These are phyloP conservation scores for Habropoda laboriosa DNA, from an alignment of 1,140 invertebrate genomes.

Conservation along the genomic window DNA sequence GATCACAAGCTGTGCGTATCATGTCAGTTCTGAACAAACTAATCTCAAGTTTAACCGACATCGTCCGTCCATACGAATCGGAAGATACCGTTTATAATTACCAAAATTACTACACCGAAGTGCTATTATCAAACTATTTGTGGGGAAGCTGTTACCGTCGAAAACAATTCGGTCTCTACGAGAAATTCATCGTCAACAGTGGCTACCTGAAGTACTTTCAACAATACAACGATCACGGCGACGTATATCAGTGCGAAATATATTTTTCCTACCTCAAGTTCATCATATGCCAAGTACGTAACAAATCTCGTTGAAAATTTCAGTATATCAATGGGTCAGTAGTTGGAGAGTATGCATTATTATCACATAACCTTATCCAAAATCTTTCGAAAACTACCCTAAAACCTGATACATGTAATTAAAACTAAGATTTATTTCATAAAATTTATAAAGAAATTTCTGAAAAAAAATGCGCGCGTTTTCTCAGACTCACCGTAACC, in stretches of 20 bases:
- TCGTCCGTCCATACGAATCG: slow-evolving; percentile 42
- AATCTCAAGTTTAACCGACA: slow-evolving; percentile 17
- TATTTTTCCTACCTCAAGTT: slow-evolving; percentile 32
- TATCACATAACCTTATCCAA: neutral
- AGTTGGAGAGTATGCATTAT: neutral
- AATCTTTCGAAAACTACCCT: neutral
- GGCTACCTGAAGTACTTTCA: slow-evolving; percentile 35
- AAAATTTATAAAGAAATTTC: neutral
- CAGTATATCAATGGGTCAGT: too few relatives aligned
- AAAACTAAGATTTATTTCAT: neutral
- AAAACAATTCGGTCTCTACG: slow-evolving; percentile 33
- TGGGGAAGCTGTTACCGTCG: slow-evolving; percentile 24
- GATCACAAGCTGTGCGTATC: slow-evolving; percentile 12
- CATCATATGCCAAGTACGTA: slow-evolving; percentile 27
- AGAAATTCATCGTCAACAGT: slow-evolving; percentile 39
- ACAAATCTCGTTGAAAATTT: neutral
- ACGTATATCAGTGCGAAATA: slow-evolving; percentile 32
- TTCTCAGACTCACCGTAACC: slow-evolving; percentile 8
- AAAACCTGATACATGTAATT: neutral
- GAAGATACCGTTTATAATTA: slow-evolving; percentile 44
- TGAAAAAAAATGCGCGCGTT: neutral
- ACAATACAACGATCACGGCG: slow-evolving; percentile 3
- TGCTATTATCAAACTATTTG: slow-evolving; percentile 12
- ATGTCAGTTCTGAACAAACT: slow-evolving; percentile 46
- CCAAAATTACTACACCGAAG: slow-evolving; percentile 37